A percentile compares a stretch with the other conserved stretches of the same genome.
phyloP scores from a whole-genome alignment of 2,113 vertebrate species.

The Empidonax alnorum region DNA sequence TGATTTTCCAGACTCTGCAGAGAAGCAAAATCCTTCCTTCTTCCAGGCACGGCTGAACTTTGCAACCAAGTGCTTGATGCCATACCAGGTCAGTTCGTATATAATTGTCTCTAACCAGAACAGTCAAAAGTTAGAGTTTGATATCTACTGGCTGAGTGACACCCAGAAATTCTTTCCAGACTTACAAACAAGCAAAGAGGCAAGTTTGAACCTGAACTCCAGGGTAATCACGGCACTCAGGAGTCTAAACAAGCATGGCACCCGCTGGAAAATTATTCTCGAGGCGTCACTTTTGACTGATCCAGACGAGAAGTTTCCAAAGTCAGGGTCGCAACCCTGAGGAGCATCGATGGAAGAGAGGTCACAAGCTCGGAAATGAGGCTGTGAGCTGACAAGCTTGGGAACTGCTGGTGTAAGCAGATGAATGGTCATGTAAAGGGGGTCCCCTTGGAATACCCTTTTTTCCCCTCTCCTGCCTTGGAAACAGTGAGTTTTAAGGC shows the following conservation, averaged over 20 bases:
- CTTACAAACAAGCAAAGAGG: slow-evolving; percentile 27
- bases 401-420: slow-evolving; percentile 31
- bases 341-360: neutral
- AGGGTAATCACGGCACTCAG: neutral
- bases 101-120: neutral
- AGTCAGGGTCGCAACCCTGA: neutral
- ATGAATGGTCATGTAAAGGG: neutral
- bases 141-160: slow-evolving; percentile 3
- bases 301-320: neutral
- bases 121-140: slow-evolving; percentile 27
- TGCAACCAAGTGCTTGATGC: neutral
- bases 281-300: neutral
- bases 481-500: neutral
- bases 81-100: neutral
- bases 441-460: slow-evolving; percentile 20
- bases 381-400: neutral
- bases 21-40: neutral
- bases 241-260: slow-evolving; percentile 42
- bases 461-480: neutral
- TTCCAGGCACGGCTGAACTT: neutral
- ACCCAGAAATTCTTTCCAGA: slow-evolving; percentile 44
- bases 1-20: neutral
- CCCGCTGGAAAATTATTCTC: neutral
- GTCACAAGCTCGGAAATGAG: neutral
- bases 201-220: slow-evolving; percentile 50